Conservation (phyloP, 1,140 invertebrate genomes). For the Ips nitidus region DNA sequence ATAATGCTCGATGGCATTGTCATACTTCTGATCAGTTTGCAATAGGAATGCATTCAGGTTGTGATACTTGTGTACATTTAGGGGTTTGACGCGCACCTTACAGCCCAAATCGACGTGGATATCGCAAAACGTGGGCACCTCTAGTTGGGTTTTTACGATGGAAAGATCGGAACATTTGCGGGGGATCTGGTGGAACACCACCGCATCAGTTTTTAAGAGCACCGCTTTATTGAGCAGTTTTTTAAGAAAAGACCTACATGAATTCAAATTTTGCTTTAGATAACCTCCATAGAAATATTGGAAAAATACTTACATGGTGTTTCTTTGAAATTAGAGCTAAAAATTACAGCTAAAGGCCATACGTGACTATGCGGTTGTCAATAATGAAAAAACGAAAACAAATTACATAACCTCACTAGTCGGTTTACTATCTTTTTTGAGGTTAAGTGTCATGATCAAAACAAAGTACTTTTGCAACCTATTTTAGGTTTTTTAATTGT, state of each 20-base stretch:
- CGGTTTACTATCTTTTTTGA: too few species aligned
- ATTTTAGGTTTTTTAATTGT: too few species aligned
- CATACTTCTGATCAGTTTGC: constrained; percentile 33
- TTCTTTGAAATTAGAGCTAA: too few species aligned
- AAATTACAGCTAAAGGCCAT: too few species aligned
- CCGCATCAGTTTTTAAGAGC: background rate
- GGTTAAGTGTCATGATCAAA: too few species aligned
- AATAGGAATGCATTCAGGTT: constrained; percentile 31
- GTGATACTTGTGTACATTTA: constrained; percentile 38
- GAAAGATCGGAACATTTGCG: constrained; percentile 29
- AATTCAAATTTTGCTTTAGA: too few species aligned
- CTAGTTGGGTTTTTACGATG: constrained; percentile 35
- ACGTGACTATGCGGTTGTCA: too few species aligned
- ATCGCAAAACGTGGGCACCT: constrained; percentile 38
- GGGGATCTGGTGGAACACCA: background rate
- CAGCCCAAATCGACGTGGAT: constrained; percentile 37
- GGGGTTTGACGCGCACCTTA: constrained; percentile 35
- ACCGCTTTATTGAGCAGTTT: background rate
- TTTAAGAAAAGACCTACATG: constrained; percentile 10
- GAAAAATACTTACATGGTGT: too few species aligned
- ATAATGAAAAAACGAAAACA: too few species aligned
- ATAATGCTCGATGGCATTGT: constrained; percentile 31
- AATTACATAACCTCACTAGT: too few species aligned
- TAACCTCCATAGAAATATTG: too few species aligned
- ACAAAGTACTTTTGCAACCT: too few species aligned